Evolutionary conservation across 2,797 vertebrate species (phyloP).

Genomic region (Ispidina picta): DNA sequence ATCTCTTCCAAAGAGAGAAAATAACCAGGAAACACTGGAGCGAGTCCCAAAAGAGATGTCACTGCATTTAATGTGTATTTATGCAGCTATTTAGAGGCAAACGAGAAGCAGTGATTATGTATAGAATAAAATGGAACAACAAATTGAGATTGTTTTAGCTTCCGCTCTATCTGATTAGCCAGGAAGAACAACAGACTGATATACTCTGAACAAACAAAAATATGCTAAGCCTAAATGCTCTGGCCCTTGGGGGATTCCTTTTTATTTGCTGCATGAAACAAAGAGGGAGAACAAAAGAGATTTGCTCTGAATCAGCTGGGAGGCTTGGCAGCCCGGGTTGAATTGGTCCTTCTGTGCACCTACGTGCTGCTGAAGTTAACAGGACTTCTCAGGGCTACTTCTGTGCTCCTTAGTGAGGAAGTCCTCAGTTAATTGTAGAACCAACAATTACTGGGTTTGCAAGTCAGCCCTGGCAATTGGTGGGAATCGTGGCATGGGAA

Average conservation of each 20-base stretch:
- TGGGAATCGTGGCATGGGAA: accelerated
- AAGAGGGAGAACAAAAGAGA: not conserved
- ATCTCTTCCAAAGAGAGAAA: slow-evolving; percentile 15
- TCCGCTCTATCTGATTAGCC: slow-evolving; percentile 56
- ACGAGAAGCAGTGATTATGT: slow-evolving; percentile 37
- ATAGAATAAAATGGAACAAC: slow-evolving; percentile 41
- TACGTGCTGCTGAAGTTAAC: not conserved
- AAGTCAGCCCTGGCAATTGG: not conserved
- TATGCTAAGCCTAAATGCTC: not conserved
- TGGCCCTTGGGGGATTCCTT: not conserved
- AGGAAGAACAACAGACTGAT: slow-evolving; percentile 61
- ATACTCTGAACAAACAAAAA: slow-evolving; percentile 25
- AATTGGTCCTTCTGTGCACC: not conserved
- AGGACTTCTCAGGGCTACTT: not conserved
- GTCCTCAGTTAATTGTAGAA: not conserved
- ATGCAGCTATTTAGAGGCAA: slow-evolving; percentile 54
- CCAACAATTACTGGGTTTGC: not conserved
- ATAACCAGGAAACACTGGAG: slow-evolving; percentile 8
- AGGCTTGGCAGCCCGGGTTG: not conserved
- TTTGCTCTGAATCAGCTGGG: not conserved
- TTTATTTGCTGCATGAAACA: slow-evolving; percentile 5
- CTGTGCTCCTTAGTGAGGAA: not conserved
- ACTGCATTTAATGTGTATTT: slow-evolving; percentile 56
- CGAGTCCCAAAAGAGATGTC: slow-evolving; percentile 55
- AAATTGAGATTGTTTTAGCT: slow-evolving; percentile 48